A percentile compares a stretch with the other conserved stretches of the same genome.
These are phyloP conservation scores for Oedothorax gibbosus DNA, from an alignment of 1,140 invertebrate species.

Conservation along the genomic window DNA sequence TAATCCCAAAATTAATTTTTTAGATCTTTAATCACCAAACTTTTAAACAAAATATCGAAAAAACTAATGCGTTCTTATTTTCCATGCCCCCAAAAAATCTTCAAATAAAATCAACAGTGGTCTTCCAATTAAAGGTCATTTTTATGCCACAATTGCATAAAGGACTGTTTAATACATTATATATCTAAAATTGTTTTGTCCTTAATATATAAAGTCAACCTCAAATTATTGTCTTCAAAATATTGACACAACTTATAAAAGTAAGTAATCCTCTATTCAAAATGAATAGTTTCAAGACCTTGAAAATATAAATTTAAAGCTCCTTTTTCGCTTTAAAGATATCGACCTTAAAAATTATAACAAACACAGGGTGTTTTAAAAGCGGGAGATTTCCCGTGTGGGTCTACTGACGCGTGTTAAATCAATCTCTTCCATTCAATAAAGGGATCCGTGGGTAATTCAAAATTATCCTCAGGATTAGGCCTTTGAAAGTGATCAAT, in stretches of 20 bases:
- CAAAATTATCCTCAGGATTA: conserved; percentile 38
- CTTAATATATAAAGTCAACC: conserved; percentile 20
- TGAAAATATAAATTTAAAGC: conserved; percentile 13
- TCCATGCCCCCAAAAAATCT: no score
- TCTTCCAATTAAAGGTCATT: no score
- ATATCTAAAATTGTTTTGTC: conserved; percentile 8
- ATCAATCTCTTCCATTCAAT: conserved; percentile 13
- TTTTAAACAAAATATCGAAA: no score
- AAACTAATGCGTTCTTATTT: no score
- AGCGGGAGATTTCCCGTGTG: conserved; percentile 25
- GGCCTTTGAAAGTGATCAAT: conserved; percentile 33
- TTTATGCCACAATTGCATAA: conserved; percentile 2
- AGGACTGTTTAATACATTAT: not conserved
- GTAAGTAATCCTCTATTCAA: conserved; percentile 12
- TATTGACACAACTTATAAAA: conserved; percentile 32
- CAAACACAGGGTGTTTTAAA: conserved; percentile 20
- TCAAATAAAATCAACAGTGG: no score
- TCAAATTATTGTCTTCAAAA: conserved; percentile 2
- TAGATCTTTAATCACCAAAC: no score
- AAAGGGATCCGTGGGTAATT: conserved; percentile 15
- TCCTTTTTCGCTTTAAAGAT: conserved; percentile 13
- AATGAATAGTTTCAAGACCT: conserved; percentile 41
- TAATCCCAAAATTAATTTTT: no score
- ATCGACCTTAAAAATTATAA: conserved; percentile 38
- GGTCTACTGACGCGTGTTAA: conserved; percentile 8